These are phyloP conservation scores for Cyphomyrus plagiostoma DNA, from an alignment of 2,113 vertebrate species.

Conservation along the genomic window DNA sequence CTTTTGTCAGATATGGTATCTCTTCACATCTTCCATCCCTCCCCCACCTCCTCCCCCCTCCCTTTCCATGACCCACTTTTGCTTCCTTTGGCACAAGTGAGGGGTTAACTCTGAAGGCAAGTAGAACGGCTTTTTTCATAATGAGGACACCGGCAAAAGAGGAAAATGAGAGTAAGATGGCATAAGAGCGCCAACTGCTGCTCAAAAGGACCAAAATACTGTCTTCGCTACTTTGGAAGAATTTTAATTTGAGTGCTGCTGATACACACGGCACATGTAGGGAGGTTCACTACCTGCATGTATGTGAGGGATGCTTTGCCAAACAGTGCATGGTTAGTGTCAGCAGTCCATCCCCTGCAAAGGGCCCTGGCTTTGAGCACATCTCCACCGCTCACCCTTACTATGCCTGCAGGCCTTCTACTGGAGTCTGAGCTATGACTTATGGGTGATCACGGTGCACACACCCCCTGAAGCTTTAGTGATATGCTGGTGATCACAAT, in stretches of 20 bases:
- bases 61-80: constrained; percentile 53
- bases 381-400: not conserved
- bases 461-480: not conserved
- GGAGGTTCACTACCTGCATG: not conserved
- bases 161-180: constrained; percentile 7
- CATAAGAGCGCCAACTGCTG: constrained; percentile 27
- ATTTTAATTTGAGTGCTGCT: not conserved
- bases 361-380: not conserved
- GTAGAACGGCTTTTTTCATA: constrained; percentile 55
- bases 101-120: constrained; percentile 52
- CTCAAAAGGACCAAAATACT: constrained; percentile 24
- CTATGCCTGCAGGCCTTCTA: not conserved
- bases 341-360: not conserved
- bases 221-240: not conserved
- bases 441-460: not conserved
- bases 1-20: constrained; percentile 1
- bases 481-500: not conserved
- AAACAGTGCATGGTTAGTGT: not conserved
- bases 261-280: not conserved
- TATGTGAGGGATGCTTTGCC: not conserved
- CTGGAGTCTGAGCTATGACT: not conserved
- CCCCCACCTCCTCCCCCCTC: not conserved
- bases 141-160: constrained; percentile 44
- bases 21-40: not conserved
- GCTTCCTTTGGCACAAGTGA: constrained; percentile 35